Percentiles rank a stretch among this genome's conserved stretches.
These are phyloP conservation scores for Zaprionus obscuricornis DNA, from an alignment of 2,888 invertebrate genomes.

Conservation along the genomic window DNA sequence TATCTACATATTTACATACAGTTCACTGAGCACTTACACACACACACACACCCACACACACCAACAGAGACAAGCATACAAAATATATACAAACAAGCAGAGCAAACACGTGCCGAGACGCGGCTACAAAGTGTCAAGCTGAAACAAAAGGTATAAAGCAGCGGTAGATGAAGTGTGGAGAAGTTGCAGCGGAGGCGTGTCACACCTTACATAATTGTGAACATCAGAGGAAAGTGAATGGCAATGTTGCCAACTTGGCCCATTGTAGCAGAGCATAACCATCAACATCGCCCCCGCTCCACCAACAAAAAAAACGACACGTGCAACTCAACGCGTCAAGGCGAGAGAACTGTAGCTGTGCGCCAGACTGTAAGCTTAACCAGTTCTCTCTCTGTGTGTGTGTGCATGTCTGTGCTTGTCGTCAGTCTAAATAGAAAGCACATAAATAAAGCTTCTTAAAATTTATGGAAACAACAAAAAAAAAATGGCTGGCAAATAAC, in stretches of 20 bases:
- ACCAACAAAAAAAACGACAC: slow-evolving; percentile 42
- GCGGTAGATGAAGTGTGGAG: neutral
- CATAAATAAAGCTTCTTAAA: slow-evolving; percentile 44
- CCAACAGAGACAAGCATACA: neutral
- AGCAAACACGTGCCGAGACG: slow-evolving; percentile 10
- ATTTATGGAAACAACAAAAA: slow-evolving; percentile 9
- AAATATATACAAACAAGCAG: neutral
- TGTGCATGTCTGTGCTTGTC: neutral
- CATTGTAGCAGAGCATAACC: slow-evolving; percentile 44
- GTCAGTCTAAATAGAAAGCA: slow-evolving; percentile 26
- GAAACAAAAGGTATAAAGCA: slow-evolving; percentile 4
- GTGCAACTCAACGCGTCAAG: slow-evolving; percentile 61
- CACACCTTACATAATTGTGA: slow-evolving; percentile 63
- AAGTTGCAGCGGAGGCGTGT: too few relatives aligned
- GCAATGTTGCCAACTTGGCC: slow-evolving; percentile 46
- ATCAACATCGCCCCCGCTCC: slow-evolving; percentile 20
- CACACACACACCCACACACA: slow-evolving; percentile 8
- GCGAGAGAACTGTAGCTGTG: slow-evolving; percentile 24
- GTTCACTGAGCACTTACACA: slow-evolving; percentile 61
- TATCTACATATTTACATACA: slow-evolving; percentile 70
- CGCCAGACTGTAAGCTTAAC: slow-evolving; percentile 15
- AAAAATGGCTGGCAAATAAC: slow-evolving; percentile 22
- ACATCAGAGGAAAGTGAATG: slow-evolving; percentile 63
- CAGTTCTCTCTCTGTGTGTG: too few relatives aligned
- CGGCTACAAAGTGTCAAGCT: slow-evolving; percentile 27